Evolutionary conservation across 2,888 invertebrate species (phyloP).

Genomic region (Mythimna albipuncta): DNA sequence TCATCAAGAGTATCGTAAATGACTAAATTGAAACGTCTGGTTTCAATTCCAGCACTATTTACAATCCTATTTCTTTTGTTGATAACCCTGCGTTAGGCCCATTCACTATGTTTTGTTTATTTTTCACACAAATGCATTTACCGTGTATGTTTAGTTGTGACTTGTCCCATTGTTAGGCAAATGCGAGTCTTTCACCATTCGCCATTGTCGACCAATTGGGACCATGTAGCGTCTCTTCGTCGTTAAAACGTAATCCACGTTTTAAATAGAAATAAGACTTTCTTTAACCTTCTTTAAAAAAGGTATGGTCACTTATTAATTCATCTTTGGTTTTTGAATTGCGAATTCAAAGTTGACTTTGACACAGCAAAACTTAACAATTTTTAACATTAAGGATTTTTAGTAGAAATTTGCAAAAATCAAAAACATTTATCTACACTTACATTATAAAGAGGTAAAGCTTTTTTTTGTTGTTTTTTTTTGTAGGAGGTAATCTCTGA

Average conservation of each 20-base stretch:
- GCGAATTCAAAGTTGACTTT: too few relatives aligned
- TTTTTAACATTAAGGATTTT: too few relatives aligned
- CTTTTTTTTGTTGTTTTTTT: too few relatives aligned
- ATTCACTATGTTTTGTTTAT: slow-evolving; percentile 18
- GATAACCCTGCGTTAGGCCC: neutral
- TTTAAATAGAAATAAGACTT: neutral
- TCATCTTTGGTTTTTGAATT: too few relatives aligned
- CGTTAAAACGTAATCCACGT: neutral
- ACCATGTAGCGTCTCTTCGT: slow-evolving; percentile 9
- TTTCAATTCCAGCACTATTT: neutral
- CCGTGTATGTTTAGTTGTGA: slow-evolving; percentile 27
- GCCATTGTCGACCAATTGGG: slow-evolving; percentile 48
- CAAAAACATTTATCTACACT: too few relatives aligned
- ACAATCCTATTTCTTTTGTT: neutral
- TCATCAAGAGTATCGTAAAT: neutral
- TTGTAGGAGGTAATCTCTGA: too few relatives aligned
- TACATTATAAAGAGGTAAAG: too few relatives aligned
- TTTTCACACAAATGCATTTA: slow-evolving; percentile 41
- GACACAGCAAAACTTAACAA: too few relatives aligned
- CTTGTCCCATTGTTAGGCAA: slow-evolving; percentile 43
- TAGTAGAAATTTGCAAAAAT: too few relatives aligned
- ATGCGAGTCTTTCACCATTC: slow-evolving; percentile 31
- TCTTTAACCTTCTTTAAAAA: neutral
- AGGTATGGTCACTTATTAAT: too few relatives aligned
- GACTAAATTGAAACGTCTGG: neutral